Percentiles rank a stretch among this genome's conserved stretches.
phyloP scores from a whole-genome alignment of 2,113 vertebrate species.

The Nothoprocta perdicaria region DNA sequence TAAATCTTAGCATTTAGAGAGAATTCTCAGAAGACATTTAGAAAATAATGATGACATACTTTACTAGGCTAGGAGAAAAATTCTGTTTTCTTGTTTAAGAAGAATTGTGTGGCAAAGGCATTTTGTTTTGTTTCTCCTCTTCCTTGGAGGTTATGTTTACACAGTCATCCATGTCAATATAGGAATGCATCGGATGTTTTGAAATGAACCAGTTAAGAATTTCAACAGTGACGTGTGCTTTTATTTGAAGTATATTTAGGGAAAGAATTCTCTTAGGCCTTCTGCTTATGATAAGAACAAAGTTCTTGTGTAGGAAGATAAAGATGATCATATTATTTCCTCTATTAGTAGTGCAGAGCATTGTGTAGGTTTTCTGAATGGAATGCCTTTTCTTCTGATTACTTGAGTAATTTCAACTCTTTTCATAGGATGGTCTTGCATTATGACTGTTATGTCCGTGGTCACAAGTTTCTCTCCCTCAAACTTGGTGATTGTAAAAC shows the following conservation, averaged over 20 bases:
- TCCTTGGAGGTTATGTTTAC: slow-evolving; percentile 74
- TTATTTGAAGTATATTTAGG: slow-evolving; percentile 69
- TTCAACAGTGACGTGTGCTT: slow-evolving; percentile 63
- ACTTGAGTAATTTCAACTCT: not conserved
- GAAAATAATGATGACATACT: not conserved
- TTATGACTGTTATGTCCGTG: not conserved
- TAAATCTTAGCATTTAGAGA: not conserved
- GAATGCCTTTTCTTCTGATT: not conserved
- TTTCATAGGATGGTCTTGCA: not conserved
- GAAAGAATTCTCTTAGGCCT: slow-evolving; percentile 39
- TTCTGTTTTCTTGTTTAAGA: not conserved
- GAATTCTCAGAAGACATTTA: not conserved
- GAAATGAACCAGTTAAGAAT: slow-evolving; percentile 68
- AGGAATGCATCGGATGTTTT: slow-evolving; percentile 73
- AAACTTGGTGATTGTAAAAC: not conserved
- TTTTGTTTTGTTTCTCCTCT: not conserved
- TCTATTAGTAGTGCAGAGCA: not conserved
- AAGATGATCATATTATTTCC: not conserved
- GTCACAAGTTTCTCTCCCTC: not conserved
- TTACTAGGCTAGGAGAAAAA: not conserved
- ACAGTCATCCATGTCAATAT: slow-evolving; percentile 39
- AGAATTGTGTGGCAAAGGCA: not conserved
- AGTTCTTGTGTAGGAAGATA: slow-evolving; percentile 9
- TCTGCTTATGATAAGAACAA: slow-evolving; percentile 18
- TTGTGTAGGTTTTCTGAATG: not conserved